A percentile compares a stretch with the other conserved stretches of the same genome.
These are phyloP conservation scores for Nematostella vectensis DNA, from an alignment of 92 coral and sea anemone genomes.

Conservation along the genomic window DNA sequence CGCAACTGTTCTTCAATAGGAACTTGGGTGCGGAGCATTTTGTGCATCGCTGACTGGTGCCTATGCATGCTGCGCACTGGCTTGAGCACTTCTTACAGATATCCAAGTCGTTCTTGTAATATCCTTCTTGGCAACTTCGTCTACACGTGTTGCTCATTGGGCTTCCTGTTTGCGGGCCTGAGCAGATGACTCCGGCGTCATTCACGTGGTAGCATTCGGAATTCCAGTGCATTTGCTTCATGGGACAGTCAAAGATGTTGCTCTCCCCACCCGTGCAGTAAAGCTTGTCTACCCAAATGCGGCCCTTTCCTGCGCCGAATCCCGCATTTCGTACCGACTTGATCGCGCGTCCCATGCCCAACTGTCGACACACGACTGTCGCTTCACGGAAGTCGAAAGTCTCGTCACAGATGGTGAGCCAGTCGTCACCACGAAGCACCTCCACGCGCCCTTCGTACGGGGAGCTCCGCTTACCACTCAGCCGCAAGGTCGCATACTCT, in stretches of 20 bases:
- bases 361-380: constrained; percentile 56
- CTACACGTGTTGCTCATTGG: constrained; percentile 47
- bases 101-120: constrained; percentile 43
- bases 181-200: constrained; percentile 70
- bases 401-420: constrained; percentile 69
- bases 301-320: constrained; percentile 53
- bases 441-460: constrained; percentile 73
- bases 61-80: constrained; percentile 48
- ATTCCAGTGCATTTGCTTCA: constrained; percentile 21
- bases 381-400: constrained; percentile 76
- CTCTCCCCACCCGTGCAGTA: constrained; percentile 49
- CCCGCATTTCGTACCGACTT: constrained; percentile 39
- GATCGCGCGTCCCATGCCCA: constrained; percentile 63
- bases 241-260: constrained; percentile 59
- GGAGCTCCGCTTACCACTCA: constrained; percentile 50
- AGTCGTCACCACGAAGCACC: constrained; percentile 17
- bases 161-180: constrained; percentile 44
- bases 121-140: constrained; percentile 32
- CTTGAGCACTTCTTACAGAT: constrained; percentile 36
- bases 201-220: constrained; percentile 65
- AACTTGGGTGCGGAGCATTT: constrained; percentile 63
- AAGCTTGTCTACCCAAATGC: constrained; percentile 47
- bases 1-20: constrained; percentile 42
- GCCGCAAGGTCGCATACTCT: constrained; percentile 39
- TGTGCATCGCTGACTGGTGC: constrained; percentile 40